Conservation (phyloP, 2,113 vertebrate genomes). For the Phyllostomus discolor region DNA sequence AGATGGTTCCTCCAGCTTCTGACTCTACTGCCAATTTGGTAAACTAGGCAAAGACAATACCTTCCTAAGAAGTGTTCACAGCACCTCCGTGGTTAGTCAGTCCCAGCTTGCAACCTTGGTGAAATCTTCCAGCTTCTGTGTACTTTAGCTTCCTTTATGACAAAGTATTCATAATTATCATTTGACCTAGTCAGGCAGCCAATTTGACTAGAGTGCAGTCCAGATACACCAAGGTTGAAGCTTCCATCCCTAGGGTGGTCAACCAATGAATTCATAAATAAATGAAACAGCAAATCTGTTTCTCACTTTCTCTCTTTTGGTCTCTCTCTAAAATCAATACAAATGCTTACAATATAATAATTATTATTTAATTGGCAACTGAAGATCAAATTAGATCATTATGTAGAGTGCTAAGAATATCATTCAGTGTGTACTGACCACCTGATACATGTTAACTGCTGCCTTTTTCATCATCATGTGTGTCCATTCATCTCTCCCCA, state of each 20-base stretch:
- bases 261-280: too few species aligned
- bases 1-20: background rate
- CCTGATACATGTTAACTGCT: background rate
- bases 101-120: background rate
- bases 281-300: too few species aligned
- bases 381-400: background rate
- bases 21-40: background rate
- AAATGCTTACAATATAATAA: too few species aligned
- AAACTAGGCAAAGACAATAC: background rate
- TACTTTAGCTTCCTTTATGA: background rate
- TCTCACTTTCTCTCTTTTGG: too few species aligned
- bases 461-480: background rate
- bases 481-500: background rate
- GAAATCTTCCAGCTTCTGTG: background rate
- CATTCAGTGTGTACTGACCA: fast-evolving
- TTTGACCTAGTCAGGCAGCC: background rate
- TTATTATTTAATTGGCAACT: background rate
- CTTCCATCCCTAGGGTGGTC: too few species aligned
- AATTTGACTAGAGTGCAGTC: too few species aligned
- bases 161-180: background rate
- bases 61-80: background rate
- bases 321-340: too few species aligned
- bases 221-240: too few species aligned
- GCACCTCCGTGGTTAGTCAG: background rate
- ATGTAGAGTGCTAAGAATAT: background rate